phyloP scores from a whole-genome alignment of 2,888 invertebrate species.

The Ommatoiulus sabulosus region DNA sequence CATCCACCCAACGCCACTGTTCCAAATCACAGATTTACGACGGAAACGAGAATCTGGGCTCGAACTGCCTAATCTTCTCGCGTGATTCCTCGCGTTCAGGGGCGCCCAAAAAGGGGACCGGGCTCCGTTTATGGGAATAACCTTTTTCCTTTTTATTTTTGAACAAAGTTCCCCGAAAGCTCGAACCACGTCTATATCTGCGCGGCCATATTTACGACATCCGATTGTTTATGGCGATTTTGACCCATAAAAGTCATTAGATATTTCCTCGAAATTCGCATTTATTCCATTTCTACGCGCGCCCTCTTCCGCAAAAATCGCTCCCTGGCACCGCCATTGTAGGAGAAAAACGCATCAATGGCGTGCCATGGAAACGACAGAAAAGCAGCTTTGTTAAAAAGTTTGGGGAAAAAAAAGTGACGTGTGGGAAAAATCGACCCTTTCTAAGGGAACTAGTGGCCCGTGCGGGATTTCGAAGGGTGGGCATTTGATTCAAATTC shows the following conservation, averaged over 20 bases:
- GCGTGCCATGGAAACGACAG: background rate
- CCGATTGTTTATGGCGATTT: conserved; percentile 47
- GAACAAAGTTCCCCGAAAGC: background rate
- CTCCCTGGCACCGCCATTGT: conserved; percentile 29
- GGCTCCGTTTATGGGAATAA: background rate
- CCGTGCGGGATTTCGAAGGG: conserved; percentile 22
- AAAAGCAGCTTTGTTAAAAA: conserved; percentile 29
- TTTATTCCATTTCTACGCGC: conserved; percentile 16
- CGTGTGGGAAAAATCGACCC: conserved; percentile 48
- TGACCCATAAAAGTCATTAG: conserved; percentile 45
- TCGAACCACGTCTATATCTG: background rate
- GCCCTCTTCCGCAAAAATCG: background rate
- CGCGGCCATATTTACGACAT: conserved; percentile 30
- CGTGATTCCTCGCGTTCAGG: background rate
- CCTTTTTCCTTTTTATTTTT: background rate
- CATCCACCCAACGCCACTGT: background rate
- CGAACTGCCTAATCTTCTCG: background rate
- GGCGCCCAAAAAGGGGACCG: background rate
- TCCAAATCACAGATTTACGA: background rate
- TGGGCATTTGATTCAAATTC: background rate
- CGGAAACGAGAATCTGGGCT: background rate
- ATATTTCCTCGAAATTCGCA: conserved; percentile 41
- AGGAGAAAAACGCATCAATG: conserved; percentile 26
- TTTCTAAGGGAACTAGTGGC: conserved; percentile 39
- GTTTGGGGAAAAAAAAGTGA: conserved; percentile 26